Conservation (phyloP, 2,113 vertebrate species). For the Recurvirostra avosetta region DNA sequence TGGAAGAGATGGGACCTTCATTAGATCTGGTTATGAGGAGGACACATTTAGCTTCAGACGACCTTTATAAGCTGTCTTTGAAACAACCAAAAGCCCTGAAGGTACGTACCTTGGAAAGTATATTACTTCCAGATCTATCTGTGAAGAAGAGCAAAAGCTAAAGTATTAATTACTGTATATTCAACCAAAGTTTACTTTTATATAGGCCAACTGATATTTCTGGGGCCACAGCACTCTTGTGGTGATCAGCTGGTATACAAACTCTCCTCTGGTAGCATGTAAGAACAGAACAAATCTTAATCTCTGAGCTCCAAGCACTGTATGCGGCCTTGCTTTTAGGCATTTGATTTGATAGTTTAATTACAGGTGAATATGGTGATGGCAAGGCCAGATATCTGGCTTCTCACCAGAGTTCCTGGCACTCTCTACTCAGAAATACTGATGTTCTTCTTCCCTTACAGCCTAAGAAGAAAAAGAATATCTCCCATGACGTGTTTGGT, state of each 20-base stretch:
- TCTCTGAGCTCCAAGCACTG: not conserved
- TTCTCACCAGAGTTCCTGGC: not conserved
- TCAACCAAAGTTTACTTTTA: not conserved
- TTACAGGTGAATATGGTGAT: not conserved
- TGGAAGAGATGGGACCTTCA: conserved; percentile 95
- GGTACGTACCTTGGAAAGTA: conserved; percentile 66
- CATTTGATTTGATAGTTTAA: not conserved
- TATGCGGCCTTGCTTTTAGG: not conserved
- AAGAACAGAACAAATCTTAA: not conserved
- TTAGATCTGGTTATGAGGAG: conserved; percentile 88
- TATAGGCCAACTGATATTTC: not conserved
- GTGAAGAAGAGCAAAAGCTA: not conserved
- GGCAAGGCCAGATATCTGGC: not conserved
- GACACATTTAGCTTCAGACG: conserved; percentile 91
- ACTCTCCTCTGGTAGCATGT: not conserved
- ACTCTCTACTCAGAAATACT: not conserved
- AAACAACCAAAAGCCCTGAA: conserved; percentile 87
- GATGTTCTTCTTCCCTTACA: conserved; percentile 59
- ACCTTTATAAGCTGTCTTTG: conserved; percentile 88
- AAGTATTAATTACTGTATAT: not conserved
- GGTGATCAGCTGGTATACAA: not conserved
- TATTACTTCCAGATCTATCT: not conserved
- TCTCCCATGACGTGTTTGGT: conserved; percentile 90
- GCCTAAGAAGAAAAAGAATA: conserved; percentile 96
- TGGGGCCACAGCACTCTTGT: not conserved